Evolutionary conservation across 2,888 invertebrate species (phyloP), one percentile per base, ranked within the genome.

Genomic region (Hypomecis punctinalis): DNA sequence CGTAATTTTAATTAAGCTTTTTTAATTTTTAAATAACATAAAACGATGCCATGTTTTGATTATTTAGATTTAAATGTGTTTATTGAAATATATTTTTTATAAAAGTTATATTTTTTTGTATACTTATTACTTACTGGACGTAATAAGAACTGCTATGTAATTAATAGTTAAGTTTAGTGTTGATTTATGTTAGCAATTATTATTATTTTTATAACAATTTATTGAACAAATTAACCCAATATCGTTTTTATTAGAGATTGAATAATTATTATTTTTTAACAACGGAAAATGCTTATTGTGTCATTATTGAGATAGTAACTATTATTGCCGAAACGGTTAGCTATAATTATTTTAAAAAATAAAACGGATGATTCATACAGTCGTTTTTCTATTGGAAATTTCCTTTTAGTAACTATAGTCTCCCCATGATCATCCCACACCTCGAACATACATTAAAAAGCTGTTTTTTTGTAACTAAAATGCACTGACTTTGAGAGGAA

Each of bases 261-360:
- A 65, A n/a, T 47, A 67, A 63, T 73, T 74, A 74, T 76, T 76
- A 68, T 64, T 87, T n/a, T 85, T 90, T 81, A 92, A 92, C 91
- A 90, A 90, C 90, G 89, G 87, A 86, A 90, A 89, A 91, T 92
- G 93, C 92, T 92, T 92, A 85, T 84, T 90, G 92, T 93, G 92
- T 93, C 92, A 91, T 93, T 91, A 85, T 86, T 89, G 90, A 88
- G 85, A 91, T 92, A 91, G 91, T 90, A 86, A 86, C 77, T 84
- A 91, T 91, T 90, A 93, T 92, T 90, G 91, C 92, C 92, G 93
- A 88, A 90, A 90, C 88, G 92, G 93, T 93, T 93, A 93, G 93
- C 92, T 93, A 93, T 93, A 93, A 93, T 93, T 93, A 93, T 93
- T 93, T 93, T 89, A 93, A 93, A 93, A 93, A 93, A 93, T 91